Percentiles rank a stretch among this genome's conserved stretches.
Conservation (phyloP, 1,140 invertebrate species). For the Pentalonia nigronervosa region DNA sequence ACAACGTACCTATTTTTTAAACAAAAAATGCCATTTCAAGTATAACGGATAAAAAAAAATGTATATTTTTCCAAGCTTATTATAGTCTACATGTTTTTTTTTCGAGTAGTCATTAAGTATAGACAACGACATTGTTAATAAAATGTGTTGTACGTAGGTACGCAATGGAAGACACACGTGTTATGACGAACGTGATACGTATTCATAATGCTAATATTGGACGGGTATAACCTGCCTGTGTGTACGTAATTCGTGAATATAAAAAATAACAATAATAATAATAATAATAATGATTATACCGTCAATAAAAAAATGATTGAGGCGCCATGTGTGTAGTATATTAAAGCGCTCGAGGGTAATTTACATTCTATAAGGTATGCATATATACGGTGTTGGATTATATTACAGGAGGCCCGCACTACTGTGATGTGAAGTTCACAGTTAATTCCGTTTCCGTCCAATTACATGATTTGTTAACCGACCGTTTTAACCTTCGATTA, state of each 20-base stretch:
- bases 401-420: neutral
- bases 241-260: neutral
- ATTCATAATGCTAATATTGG: slow-evolving; percentile 17
- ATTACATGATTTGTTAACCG: slow-evolving; percentile 17
- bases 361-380: neutral
- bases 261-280: neutral
- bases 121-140: neutral
- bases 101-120: neutral
- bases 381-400: neutral
- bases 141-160: neutral
- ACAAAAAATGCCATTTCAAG: neutral
- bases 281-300: slow-evolving; percentile 1
- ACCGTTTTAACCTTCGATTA: slow-evolving; percentile 16
- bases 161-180: neutral
- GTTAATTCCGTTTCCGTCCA: slow-evolving; percentile 29
- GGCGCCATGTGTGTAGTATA: slow-evolving; percentile 1
- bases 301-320: slow-evolving; percentile 18
- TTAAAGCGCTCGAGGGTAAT: neutral
- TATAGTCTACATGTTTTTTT: neutral
- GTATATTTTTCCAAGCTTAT: neutral
- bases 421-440: neutral
- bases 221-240: neutral
- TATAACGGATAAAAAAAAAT: neutral
- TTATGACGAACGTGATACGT: neutral
- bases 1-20: neutral